These are phyloP conservation scores for Nephrocerus scutellatus DNA, from an alignment of 2,888 invertebrate species.

Conservation along the genomic window DNA sequence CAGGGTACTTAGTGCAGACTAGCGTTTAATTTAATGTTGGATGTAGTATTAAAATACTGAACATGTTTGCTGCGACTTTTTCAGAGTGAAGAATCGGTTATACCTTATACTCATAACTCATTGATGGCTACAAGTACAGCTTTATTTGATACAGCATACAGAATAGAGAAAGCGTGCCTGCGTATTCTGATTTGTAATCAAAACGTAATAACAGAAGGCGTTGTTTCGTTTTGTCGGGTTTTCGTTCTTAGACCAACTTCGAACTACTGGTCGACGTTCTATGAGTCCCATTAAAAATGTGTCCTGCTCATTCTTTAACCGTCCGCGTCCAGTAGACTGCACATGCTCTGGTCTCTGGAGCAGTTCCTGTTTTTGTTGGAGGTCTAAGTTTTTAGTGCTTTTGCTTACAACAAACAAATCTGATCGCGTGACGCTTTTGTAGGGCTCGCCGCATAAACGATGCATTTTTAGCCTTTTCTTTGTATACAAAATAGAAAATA, in stretches of 20 bases:
- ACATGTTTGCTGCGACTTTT: too few species aligned
- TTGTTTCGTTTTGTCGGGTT: slow-evolving; percentile 1
- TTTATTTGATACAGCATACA: slow-evolving; percentile 1
- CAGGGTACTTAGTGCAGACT: not conserved
- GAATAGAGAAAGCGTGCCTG: slow-evolving; percentile 2
- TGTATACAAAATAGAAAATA: too few species aligned
- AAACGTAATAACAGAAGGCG: slow-evolving; percentile 1
- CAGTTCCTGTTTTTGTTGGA: slow-evolving; percentile 5
- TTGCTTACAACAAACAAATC: too few species aligned
- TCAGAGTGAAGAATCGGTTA: not conserved
- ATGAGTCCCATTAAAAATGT: slow-evolving; percentile 3
- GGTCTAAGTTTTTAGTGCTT: slow-evolving; percentile 4
- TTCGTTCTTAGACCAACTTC: slow-evolving; percentile 2
- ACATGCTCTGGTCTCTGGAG: too few species aligned
- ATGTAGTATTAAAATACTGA: too few species aligned
- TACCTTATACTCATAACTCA: not conserved
- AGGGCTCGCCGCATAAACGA: slow-evolving; percentile 1
- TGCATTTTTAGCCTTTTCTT: not conserved
- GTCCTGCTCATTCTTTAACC: slow-evolving; percentile 4
- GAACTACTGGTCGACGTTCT: slow-evolving; percentile 2
- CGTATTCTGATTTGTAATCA: not conserved
- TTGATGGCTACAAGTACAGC: not conserved
- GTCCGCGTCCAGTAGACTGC: too few species aligned
- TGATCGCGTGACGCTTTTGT: slow-evolving; percentile 4
- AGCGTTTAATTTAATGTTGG: too few species aligned